Evolutionary conservation across 2,888 invertebrate species (phyloP), one percentile per base, ranked within the genome.

Genomic region (Brachypalpus laphriformis): DNA sequence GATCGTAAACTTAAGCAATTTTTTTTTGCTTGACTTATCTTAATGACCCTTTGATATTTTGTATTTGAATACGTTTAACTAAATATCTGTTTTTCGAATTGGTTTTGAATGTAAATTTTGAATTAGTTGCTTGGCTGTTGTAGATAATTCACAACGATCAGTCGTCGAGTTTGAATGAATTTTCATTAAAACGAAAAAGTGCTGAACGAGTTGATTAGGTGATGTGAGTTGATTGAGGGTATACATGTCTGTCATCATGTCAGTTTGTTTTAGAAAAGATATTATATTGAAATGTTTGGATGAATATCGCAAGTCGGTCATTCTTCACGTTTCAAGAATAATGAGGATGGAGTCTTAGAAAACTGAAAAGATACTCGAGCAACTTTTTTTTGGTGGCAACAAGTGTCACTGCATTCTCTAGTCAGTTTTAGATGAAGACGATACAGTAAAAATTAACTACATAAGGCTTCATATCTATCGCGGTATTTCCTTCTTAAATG

Each of bases 61-160:
- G 14, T 66, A 59, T 76, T 47, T 77, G 70, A 77, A 70, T 77
- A 63, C 9, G 25, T 77, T 77, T 63, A 56, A 20, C 16, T 57
- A 57, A 59, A 71, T 59, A 57, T 57, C 8, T 45, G 11, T 18
- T 31, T 25, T 59, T 31, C 18, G 45, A 74, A 74, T 74, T 31
- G 51, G 0, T 74, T 63, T 63, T 42, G 45, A 31, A 74, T 65
- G 51, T 74, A 45, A 74, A 74, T 65, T 74, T 45, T 14, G 20
- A 47, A 59, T 59, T 59, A 2, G 54, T 57, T 56, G 20, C n/a
- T 28, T 45, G 20, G 28, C 31, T 31, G 31, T 47, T 25, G 11
- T 20, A 20, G 31, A n/a, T 40, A 40, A 40, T 54, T 54, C 14
- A 14, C 28, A 25, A 14, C 5, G 7, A 51, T n/a, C 11, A 3